Base-by-base conservation (phyloP, 2,113 vertebrate genomes). In the Hyaena hyaena region DNA sequence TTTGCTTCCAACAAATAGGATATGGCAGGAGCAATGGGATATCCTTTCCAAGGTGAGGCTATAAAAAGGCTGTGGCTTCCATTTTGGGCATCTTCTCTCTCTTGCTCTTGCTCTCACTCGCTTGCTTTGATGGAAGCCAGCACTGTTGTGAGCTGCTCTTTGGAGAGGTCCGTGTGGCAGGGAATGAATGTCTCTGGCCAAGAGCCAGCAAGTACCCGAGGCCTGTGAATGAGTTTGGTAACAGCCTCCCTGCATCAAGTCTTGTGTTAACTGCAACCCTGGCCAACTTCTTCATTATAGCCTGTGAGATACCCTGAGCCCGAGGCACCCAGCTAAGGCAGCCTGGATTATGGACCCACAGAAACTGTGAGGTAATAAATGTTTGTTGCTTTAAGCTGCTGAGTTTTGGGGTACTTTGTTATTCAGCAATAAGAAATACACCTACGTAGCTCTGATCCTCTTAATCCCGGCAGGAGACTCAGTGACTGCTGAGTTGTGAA, bases 311-410 rank as follows among this genome's bases (percentile, higher is more conserved):
- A 61, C 69, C 5, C 55, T 90, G 53, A 79, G 53, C 80, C 45
- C 61, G 28, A 58, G 35, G 45, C 19, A 93, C 16, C 16, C 19
- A 14, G 77, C 10, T n/a, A 61, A 95, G 48, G 17, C 68, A 53
- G 19, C 43, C 45, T 81, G n/a, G 48, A 68, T 79, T 92, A 84
- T 83, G 74, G 33, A 77, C 55, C 35, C n/a, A 55, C 31, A 79
- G 82, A 92, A 43, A 73, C 33, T 69, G 21, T 61, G 43, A 84
- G 35, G 65, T 35, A 87, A 88, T 58, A 58, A 19, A 9, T 85
- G 24, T 94, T 76, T 90, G 21, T 84, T 85, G 21, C 89, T 96
- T 77, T 61, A 95, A 95, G 26, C 65, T 89, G 53, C 53, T 93
- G 16, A 77, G 2, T 74, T 88, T 71, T n/a, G 58, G 15, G 21